Base-by-base conservation (phyloP, 2,113 vertebrate genomes). In the Neoarius graeffei region DNA sequence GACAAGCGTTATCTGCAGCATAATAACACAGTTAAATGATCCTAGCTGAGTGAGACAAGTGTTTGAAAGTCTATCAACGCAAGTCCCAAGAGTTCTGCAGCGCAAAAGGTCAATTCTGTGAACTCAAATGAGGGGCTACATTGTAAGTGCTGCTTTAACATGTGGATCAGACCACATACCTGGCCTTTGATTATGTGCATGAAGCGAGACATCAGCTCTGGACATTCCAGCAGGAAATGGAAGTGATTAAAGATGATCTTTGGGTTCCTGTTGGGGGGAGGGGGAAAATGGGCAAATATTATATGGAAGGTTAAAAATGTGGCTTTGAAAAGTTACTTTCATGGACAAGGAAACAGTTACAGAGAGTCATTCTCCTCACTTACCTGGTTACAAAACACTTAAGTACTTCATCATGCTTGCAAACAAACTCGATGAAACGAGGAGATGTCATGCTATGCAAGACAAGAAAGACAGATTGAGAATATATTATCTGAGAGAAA, bases 131-230 rank as follows among this genome's bases (percentile, higher is more conserved):
- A 88, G n/a, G 48, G 35, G 74, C 20, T 79, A 77, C 15, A 27
- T 66, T n/a, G 66, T 48, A 66, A 76, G 62, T 17, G 25, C 54
- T 30, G 85, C 48, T 77, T 23, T 77, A 64, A 84, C 48, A 19
- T 52, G 71, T 62, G 6, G 17, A 64, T 50, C 10, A 62, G 19
- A n/a, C 20, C 30, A 76, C 91, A 91, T 95, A 99, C 98, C 97
- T 99, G 98, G 89, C 97, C 97, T 94, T 99, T 99, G 93, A 99
- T 99, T 87, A 99, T 99, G 90, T 99, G 97, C 98, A 99, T 99
- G 93, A 99, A 99, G 87, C 98, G 97, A 84, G 98, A 99, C 98
- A 99, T 99, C 84, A 99, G 91, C 90, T 99, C 98, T 57, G 98
- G 98, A 95, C 98, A 99, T 91, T 99, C 98, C 89, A 99, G 95